Evolutionary conservation across 2,797 vertebrate species (phyloP), one percentile per base, ranked within the genome.

Genomic region (Rallus crepitans): DNA sequence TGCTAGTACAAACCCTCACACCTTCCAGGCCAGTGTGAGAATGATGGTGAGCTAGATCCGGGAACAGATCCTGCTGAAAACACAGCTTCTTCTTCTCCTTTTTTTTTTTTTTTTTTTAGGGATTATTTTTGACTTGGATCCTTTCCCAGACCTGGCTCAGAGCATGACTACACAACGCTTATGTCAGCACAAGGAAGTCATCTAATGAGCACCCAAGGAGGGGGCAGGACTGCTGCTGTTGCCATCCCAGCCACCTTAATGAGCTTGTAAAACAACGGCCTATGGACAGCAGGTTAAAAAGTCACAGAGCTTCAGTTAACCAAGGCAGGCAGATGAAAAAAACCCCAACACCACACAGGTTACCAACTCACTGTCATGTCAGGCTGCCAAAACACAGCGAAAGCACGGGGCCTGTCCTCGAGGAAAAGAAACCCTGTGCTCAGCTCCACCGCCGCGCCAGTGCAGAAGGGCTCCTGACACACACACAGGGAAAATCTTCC

Each of bases 161-260:
- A 92, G 73, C 88, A 94, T 9, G 33, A 92, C 94, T 95, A 91
- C 68, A 89, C 88, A 95, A 94, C 9, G 56, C 92, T 96, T 84
- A 93, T 93, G 95, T 96, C 95, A 96, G 95, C 95, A 96, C 87
- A 93, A 96, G 94, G 92, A 96, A 96, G 78, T 78, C 89, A 95
- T 92, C 90, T 95, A 95, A 96, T 87, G 90, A 96, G 81, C 61
- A 94, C 95, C 92, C 94, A 79, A 82, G 69, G 53, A 66, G 33
- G 33, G 45, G 83, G 47, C 66, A 93, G 83, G 63, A 87, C 53
- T 7, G 39, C 86, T 94, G 89, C 94, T 59, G 19, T 90, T 3
- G 0, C 78, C 88, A 70, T 85, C 86, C 86, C 3, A 0, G 11
- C 73, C 70, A 84, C 90, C 88, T 87, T 95, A 95, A 94, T 60